Base-by-base conservation (phyloP, 2,797 vertebrate genomes). In the Alexandromys oeconomus region DNA sequence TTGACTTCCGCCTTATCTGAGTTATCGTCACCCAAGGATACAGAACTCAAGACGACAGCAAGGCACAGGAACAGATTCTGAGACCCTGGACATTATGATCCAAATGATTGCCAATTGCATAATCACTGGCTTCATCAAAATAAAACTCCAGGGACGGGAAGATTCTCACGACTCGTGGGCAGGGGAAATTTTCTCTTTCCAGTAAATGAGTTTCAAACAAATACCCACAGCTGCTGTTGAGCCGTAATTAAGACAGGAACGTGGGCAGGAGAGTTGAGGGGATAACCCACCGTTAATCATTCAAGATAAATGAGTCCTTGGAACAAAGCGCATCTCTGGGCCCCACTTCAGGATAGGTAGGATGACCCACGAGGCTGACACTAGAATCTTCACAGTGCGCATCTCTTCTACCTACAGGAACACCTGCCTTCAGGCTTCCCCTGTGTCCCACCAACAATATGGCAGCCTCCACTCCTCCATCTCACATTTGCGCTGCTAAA, bases 111-210 rank as follows among this genome's bases (percentile, higher is more conserved):
- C 46, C 86, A 80, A 85, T 93, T 96, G 93, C 96, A 77, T 92
- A 94, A 97, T 95, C 94, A 23, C 76, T 93, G 87, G 89, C 77
- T 96, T 95, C 79, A 76, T 92, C 89, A 82, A 96, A 95, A 91
- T 95, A 92, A 96, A 96, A 96, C 65, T 78, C 80, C 92, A 94
- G 48, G 8, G 91, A 65, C 91, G 91, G 92, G 88, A 95, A 95
- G 25, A 85, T 80, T 94, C 93, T 96, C 77, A 92, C 77, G 92
- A 91, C 51, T 97, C 91, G 79, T 46, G 96, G 59, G 43, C n/a
- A 63, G 73, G 96, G 95, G 96, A 76, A 92, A 92, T 81, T 93
- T 96, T 96, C 91, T 95, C 79, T 57, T 97, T 97, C 95, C 92
- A 63, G 89, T 97, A 96, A 97, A 89, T 65, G 67, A 93, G 87